Evolutionary conservation across 2,797 vertebrate genomes (phyloP).

Genomic region (Sciurus carolinensis): DNA sequence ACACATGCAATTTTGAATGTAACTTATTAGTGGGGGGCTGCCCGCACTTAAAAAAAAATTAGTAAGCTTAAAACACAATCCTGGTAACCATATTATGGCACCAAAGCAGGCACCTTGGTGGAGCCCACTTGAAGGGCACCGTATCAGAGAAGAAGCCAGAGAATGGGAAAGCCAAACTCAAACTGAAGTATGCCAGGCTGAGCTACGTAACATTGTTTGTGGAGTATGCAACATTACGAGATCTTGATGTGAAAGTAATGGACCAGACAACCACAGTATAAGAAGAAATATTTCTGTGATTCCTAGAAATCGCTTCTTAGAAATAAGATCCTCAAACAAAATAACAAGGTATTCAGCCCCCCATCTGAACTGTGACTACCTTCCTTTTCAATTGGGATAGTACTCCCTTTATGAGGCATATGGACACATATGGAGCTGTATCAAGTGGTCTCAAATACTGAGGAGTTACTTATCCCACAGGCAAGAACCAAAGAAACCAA

Average conservation of each 20-base stretch:
- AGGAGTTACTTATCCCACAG: background rate
- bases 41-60: slow-evolving; percentile 50
- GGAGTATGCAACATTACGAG: background rate
- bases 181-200: background rate
- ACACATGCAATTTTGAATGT: slow-evolving; percentile 68
- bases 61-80: slow-evolving; percentile 27
- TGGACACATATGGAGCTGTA: background rate
- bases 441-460: background rate
- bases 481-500: background rate
- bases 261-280: background rate
- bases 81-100: background rate
- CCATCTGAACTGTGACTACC: background rate
- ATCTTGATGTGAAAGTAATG: background rate
- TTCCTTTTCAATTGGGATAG: background rate
- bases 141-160: background rate
- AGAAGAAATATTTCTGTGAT: slow-evolving; percentile 1
- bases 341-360: background rate
- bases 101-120: background rate
- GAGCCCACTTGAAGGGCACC: background rate
- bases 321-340: slow-evolving; percentile 55
- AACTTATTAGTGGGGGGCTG: slow-evolving; percentile 59
- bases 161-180: background rate
- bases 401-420: background rate
- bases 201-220: background rate
- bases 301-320: slow-evolving; percentile 68